Evolutionary conservation across 2,113 vertebrate species (phyloP), one percentile per base, ranked within the genome.

Genomic region (Puma concolor): DNA sequence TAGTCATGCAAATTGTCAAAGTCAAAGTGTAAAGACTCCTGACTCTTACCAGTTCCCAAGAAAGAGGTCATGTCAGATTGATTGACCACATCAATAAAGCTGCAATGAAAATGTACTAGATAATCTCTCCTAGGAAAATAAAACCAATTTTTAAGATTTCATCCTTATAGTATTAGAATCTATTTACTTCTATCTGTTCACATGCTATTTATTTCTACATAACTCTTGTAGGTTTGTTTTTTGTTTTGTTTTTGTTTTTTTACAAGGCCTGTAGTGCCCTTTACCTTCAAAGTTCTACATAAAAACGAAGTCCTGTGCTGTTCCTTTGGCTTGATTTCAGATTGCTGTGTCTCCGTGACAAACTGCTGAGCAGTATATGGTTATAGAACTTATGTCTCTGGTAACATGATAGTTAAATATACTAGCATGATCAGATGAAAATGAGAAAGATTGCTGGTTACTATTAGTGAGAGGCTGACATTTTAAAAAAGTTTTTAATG

Each of bases 261-360:
- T 41, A 1, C 8, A 29, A 7, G 5, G 48, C 66, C 27, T 67
- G 25, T 6, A 57, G 4, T 50, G 23, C 0, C 0, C 2, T 79
- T 86, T 52, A 72, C 16, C n/a, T 87, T 87, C 4, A 74, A 91
- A 72, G 38, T 64, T 25, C 3, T 31, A 54, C 5, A 29, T 88
- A 48, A 17, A 74, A 52, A 63, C 16, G 2, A 80, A 76, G 21
- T 38, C 9, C 1, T 67, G 4, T 14, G 19, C 19, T 93, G 5
- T 60, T 79, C 9, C 19, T 86, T 77, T 92, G n/a, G 74, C 79
- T 87, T 81, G 14, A 81, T 84, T 94, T 94, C 33, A 50, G 36
- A 57, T 60, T 67, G 29, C 15, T 87, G 17, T 31, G 2, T 69
- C 16, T 36, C 41, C 19, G 14, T 48, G 31, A 52, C 21, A 86